Conservation (phyloP, 2,888 invertebrate species). For the Physocephala rufipes region DNA sequence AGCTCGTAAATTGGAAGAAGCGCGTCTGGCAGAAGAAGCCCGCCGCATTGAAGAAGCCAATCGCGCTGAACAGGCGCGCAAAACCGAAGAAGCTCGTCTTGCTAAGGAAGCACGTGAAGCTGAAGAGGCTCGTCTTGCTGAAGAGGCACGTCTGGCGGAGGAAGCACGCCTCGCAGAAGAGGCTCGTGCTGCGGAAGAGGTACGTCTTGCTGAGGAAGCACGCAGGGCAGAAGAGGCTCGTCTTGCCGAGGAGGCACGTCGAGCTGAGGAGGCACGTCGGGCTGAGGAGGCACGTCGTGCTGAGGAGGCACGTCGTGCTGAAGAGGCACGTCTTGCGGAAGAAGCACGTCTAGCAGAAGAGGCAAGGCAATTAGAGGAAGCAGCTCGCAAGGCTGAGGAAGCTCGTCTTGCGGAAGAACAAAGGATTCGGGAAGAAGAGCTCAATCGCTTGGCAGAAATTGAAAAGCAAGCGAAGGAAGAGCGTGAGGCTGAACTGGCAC, state of each 20-base stretch:
- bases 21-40: slow-evolving; percentile 63
- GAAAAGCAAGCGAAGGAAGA: slow-evolving; percentile 69
- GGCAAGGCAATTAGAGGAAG: slow-evolving; percentile 65
- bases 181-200: slow-evolving; percentile 66
- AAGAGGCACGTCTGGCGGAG: slow-evolving; percentile 63
- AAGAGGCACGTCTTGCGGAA: slow-evolving; percentile 66
- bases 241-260: slow-evolving; percentile 66
- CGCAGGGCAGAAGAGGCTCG: slow-evolving; percentile 38
- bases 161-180: slow-evolving; percentile 65
- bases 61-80: slow-evolving; percentile 65
- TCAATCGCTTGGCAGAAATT: slow-evolving; percentile 67
- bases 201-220: slow-evolving; percentile 52
- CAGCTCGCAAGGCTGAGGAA: slow-evolving; percentile 66
- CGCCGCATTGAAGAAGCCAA: slow-evolving; percentile 64
- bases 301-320: slow-evolving; percentile 63
- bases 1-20: slow-evolving; percentile 56
- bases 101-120: slow-evolving; percentile 67
- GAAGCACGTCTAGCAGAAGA: slow-evolving; percentile 66
- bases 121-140: slow-evolving; percentile 66
- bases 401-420: slow-evolving; percentile 67
- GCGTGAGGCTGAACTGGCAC: slow-evolving; percentile 73
- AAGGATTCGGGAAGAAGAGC: slow-evolving; percentile 68
- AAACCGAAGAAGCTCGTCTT: slow-evolving; percentile 64
- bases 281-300: slow-evolving; percentile 66
- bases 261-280: slow-evolving; percentile 62